Conservation (phyloP, 2,888 invertebrate genomes). For the Cotesia congregata region DNA sequence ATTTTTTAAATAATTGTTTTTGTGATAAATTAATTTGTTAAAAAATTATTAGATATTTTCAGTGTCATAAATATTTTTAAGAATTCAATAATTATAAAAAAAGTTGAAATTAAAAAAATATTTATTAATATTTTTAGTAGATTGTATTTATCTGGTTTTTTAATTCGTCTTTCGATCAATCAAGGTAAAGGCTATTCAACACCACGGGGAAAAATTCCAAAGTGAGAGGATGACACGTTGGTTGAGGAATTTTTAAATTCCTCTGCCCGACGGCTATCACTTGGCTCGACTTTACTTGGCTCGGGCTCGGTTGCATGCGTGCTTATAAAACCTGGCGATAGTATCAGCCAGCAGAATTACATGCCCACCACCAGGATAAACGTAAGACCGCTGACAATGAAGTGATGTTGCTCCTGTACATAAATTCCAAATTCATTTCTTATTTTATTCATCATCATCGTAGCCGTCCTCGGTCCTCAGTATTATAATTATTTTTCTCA, state of each 20-base stretch:
- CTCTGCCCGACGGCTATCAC: slow-evolving; percentile 9
- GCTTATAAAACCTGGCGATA: slow-evolving; percentile 12
- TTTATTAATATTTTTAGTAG: neutral
- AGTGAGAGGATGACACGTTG: slow-evolving; percentile 16
- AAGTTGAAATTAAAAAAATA: neutral
- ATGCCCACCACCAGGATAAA: slow-evolving; percentile 12
- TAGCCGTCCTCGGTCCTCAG: neutral
- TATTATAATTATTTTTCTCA: neutral
- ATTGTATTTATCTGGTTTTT: neutral
- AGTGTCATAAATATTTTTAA: no score
- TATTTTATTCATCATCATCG: neutral
- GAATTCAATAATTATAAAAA: no score
- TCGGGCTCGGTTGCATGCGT: slow-evolving; percentile 6
- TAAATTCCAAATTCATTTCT: slow-evolving; percentile 6
- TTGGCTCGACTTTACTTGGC: neutral
- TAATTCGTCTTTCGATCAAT: slow-evolving; percentile 15
- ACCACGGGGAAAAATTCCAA: slow-evolving; percentile 16
- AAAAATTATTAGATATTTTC: no score
- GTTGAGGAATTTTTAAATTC: slow-evolving; percentile 13
- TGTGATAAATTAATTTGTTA: no score
- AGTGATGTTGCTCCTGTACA: slow-evolving; percentile 10
- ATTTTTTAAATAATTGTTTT: no score
- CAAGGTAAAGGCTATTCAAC: slow-evolving; percentile 15
- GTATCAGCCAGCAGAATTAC: slow-evolving; percentile 7
- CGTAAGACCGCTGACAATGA: slow-evolving; percentile 11